A percentile compares a stretch with the other conserved stretches of the same genome.
These are phyloP conservation scores for Ptychodera flava DNA, from an alignment of 35 echinoderm and acorn worm genomes.

Conservation along the genomic window DNA sequence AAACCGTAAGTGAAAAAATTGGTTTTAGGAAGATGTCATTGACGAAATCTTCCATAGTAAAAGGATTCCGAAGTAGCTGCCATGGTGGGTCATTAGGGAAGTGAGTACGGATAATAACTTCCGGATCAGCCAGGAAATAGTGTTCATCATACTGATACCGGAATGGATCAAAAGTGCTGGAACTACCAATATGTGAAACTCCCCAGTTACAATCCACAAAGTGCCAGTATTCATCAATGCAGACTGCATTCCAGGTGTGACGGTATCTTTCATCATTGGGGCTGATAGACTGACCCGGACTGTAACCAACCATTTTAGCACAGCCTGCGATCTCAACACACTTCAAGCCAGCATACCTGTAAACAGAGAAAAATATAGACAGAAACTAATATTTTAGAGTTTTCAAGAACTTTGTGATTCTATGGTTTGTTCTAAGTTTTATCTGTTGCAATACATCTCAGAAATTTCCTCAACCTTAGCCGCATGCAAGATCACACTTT, in stretches of 20 bases:
- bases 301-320: slow-evolving; percentile 71
- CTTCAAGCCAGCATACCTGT: slow-evolving; percentile 73
- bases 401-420: no score
- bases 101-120: slow-evolving; percentile 84
- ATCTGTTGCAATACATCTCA: no score
- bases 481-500: no score
- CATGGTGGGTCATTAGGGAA: slow-evolving; percentile 81
- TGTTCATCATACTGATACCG: slow-evolving; percentile 95
- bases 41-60: slow-evolving; percentile 67
- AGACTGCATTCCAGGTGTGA: slow-evolving; percentile 96
- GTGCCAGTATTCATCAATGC: slow-evolving; percentile 98
- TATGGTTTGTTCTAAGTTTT: no score
- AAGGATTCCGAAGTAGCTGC: slow-evolving; percentile 52
- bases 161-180: slow-evolving; percentile 86
- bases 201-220: slow-evolving; percentile 99
- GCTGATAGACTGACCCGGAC: slow-evolving; percentile 49
- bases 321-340: slow-evolving; percentile 92
- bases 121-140: slow-evolving; percentile 93
- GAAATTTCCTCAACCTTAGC: no score
- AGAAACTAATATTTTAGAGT: no score
- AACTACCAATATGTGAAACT: slow-evolving; percentile 82
- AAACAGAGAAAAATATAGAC: no score
- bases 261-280: slow-evolving; percentile 45
- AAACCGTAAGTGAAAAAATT: slow-evolving; percentile 91
- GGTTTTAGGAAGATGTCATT: slow-evolving; percentile 60